Evolutionary conservation across 2,113 vertebrate genomes (phyloP).

Genomic region (Ictidomys tridecemlineatus): DNA sequence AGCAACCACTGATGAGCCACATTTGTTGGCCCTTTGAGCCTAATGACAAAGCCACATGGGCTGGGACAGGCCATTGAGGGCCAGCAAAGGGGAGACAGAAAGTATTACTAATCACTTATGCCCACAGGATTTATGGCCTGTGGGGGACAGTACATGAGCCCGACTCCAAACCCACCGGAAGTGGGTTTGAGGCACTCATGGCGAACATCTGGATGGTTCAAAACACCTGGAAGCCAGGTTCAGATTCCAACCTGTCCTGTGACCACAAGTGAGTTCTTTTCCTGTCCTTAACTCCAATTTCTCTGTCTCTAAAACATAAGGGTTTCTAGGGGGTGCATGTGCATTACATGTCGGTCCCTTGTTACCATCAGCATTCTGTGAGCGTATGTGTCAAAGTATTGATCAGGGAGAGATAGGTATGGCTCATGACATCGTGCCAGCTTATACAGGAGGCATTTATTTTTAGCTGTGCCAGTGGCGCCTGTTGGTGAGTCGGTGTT

Average conservation of each 20-base stretch:
- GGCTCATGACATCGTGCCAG: not conserved
- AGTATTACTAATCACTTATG: too few relatives aligned
- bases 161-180: not conserved
- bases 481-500: not conserved
- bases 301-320: not conserved
- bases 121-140: not conserved
- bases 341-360: accelerated
- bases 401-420: not conserved
- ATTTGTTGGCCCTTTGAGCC: not conserved
- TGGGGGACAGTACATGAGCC: accelerated
- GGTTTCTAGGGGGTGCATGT: too few relatives aligned
- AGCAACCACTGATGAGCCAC: not conserved
- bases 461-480: not conserved
- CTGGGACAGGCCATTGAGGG: not conserved
- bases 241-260: not conserved
- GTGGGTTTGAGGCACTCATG: too few relatives aligned
- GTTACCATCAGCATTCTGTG: not conserved
- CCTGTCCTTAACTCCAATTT: not conserved
- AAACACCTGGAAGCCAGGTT: not conserved
- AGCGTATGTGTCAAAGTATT: not conserved
- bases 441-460: not conserved
- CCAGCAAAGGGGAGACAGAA: not conserved
- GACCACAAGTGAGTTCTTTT: not conserved
- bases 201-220: not conserved
- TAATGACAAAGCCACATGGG: not conserved